Evolutionary conservation across 2,797 vertebrate genomes (phyloP), one percentile per base, ranked within the genome.

Genomic region (Cryptoprocta ferox): DNA sequence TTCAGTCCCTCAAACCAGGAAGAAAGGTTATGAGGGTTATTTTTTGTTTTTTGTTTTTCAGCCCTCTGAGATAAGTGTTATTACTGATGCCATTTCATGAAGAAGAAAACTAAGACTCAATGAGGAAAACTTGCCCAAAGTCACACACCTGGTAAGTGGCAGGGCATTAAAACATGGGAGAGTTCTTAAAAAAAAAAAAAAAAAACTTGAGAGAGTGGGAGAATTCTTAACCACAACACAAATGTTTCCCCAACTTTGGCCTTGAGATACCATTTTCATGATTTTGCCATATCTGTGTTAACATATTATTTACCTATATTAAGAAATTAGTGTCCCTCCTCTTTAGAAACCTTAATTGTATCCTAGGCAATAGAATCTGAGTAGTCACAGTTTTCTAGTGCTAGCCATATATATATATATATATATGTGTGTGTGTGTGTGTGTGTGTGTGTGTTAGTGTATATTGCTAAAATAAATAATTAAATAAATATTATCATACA

Each of bases 281-380:
- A 85, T 63, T 75, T 86, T 90, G 11, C 75, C 32, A 32, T 79
- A 79, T 59, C 37, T 87, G 39, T 85, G 15, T 37, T 87, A 96
- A 88, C 9, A 65, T 80, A 65, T 83, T 61, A 86, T 89, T 91
- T 92, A 45, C 7, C 86, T 89, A 80, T 89, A 70, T 79, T 12
- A 53, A 85, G 65, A 76, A 50, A 8, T 35, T 66, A 24, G 12
- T 13, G 70, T 14, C 15, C 3, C 5, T 65, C 30, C 11, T 87
- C 63, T 95, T 89, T 75, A 83, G 32, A 90, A 94, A 37, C 0
- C 14, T 90, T 95, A 75, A 76, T 85, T 18, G 79, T 88, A 82
- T 71, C 42, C 39, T 95, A 95, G 5, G 37, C 37, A 93, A 81
- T 35, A 89, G 13, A 78, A 84, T 89, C 59, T 90, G 14, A 95